Evolutionary conservation across 1,140 invertebrate species (phyloP), one percentile per base, ranked within the genome.

Genomic region (Euwallacea fornicatus): DNA sequence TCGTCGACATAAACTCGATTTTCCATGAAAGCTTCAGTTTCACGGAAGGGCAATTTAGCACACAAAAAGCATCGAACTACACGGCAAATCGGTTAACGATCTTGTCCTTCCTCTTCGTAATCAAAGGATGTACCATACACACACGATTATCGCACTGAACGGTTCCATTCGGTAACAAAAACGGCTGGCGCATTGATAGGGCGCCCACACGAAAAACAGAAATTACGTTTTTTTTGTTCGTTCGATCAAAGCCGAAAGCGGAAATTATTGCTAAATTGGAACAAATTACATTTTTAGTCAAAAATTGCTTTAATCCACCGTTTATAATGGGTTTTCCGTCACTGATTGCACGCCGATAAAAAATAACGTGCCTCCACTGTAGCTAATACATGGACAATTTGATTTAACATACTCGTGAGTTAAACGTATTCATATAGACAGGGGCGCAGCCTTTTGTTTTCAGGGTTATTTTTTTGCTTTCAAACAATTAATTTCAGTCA

Each of bases 231-330:
- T 56, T 60, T 60, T 60, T 9, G 9, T 42, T 16, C 10, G 41
- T 60, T 42, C 41, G 62, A 41, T 47, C 42, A 46, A 47, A 64
- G 15, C 50, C 33, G 54, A 55, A 66, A 69, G 56, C 69, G 69
- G 69, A 71, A 71, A 71, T 66, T 65, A 71, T 71, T 55, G 69
- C 55, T 62, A 71, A 71, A 71, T 71, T 71, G 69, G 69, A 71
- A 71, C 69, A 71, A 71, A 71, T 71, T 71, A 71, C 53, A 21
- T 65, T 71, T 71, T 71, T 50, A 71, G 69, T 65, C 69, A 60
- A 65, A 71, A 71, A 71, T 71, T 71, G 61, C 69, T 71, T 71
- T 65, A 71, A 71, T 71, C 54, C 55, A 71, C 53, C 69, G 69
- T 71, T 65, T 7, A 65, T 71, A 65, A 71, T 65, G 55, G 69